Evolutionary conservation across 2,113 vertebrate species (phyloP).

Genomic region (Hyaena hyaena): DNA sequence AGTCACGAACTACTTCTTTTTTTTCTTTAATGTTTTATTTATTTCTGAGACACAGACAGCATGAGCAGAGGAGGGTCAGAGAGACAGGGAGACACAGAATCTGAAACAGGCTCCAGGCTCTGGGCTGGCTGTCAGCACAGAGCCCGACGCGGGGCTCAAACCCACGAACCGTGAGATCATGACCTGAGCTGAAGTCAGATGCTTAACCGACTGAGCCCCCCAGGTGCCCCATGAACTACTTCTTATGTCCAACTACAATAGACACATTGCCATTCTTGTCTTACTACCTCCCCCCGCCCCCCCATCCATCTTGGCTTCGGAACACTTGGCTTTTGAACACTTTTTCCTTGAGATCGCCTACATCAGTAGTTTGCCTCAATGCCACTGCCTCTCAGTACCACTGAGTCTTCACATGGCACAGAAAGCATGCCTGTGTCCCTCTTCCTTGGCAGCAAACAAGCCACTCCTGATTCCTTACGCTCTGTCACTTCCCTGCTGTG

Average conservation of each 20-base stretch:
- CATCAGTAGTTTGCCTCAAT: neutral
- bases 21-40: too few species aligned
- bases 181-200: too few species aligned
- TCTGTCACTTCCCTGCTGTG: conserved; percentile 22
- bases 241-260: conserved; percentile 18
- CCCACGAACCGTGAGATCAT: too few species aligned
- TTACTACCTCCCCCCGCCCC: too few species aligned
- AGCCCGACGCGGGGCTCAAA: too few species aligned
- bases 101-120: too few species aligned
- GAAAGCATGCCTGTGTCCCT: neutral
- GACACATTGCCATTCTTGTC: neutral
- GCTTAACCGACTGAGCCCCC: too few species aligned
- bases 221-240: too few species aligned
- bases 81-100: too few species aligned
- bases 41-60: too few species aligned
- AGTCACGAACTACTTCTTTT: neutral
- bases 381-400: neutral
- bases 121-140: too few species aligned
- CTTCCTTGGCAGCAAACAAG: neutral
- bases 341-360: neutral
- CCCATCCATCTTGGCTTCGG: neutral
- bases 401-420: neutral
- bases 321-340: neutral
- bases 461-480: neutral
- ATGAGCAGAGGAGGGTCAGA: too few species aligned